Conservation (phyloP, 2,113 vertebrate species). For the Tiliqua scincoides region DNA sequence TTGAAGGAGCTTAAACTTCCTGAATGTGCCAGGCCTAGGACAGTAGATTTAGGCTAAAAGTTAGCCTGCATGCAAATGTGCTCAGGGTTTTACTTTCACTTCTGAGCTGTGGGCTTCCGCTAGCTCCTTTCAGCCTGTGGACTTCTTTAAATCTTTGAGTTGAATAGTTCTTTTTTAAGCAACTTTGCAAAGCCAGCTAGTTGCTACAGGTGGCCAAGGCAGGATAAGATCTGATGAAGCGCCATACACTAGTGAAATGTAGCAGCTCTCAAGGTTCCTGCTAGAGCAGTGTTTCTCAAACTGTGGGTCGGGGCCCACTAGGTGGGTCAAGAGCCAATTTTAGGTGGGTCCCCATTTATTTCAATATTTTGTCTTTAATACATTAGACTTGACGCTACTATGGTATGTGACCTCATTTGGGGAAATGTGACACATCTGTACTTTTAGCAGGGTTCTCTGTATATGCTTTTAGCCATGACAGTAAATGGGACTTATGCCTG, state of each 20-base stretch:
- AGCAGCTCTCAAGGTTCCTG: background rate
- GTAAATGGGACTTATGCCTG: too few relatives aligned
- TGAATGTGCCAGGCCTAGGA: too few relatives aligned
- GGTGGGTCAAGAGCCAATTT: too few relatives aligned
- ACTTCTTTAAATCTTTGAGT: background rate
- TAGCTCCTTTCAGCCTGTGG: background rate
- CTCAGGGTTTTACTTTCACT: conserved; percentile 2
- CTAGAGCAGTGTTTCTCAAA: too few relatives aligned
- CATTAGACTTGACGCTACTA: too few relatives aligned
- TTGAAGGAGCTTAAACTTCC: background rate
- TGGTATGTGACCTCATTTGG: too few relatives aligned
- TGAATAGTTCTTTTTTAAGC: background rate
- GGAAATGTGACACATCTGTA: too few relatives aligned
- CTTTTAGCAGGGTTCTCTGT: too few relatives aligned
- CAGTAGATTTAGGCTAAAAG: background rate
- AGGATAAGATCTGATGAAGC: background rate
- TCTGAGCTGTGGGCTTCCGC: background rate
- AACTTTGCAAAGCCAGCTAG: background rate
- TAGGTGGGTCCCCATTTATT: too few relatives aligned
- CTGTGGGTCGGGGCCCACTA: too few relatives aligned
- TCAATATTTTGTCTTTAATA: too few relatives aligned
- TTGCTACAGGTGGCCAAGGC: background rate
- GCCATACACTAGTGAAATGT: background rate
- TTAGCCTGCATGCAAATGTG: background rate
- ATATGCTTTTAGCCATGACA: too few relatives aligned